Base-by-base conservation (phyloP, 2,797 vertebrate species). In the Forpus xanthops region DNA sequence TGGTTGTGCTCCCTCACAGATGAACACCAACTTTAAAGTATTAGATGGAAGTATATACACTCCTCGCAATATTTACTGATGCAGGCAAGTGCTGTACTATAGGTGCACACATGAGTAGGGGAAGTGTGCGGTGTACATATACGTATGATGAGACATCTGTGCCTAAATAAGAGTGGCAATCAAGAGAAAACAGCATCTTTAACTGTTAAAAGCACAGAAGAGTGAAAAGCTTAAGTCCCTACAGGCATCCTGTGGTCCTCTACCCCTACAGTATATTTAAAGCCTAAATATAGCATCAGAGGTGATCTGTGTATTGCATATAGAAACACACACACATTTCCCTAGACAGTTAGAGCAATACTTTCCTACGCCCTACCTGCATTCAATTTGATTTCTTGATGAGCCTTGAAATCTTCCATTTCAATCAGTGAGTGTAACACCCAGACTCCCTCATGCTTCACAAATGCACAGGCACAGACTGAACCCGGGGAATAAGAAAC, bases 1-100 rank as follows among this genome's bases (percentile, higher is more conserved):
- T 21, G 11, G 28, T 8, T 60, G 30, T 24, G 12, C 24, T 77
- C 50, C n/a, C 37, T 5, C 21, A 11, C 0, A 73, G 60, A 15
- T 10, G 35, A 70, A 45, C 20, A 58, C 8, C 47, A 68, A 2
- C 50, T 64, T 68, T 11, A 24, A 16, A 42, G 5, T 13, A 6
- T 49, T 33, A 13, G 19, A 13, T 5, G 1, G 27, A 35, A 11
- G 10, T 44, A 27, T 8, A 2, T 9, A 8, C 3, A 4, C 5
- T 9, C 35, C 55, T 39, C 14, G 5, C 3, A 2, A 1, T 16
- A 16, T 27, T 55, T 47, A 18, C n/a, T 25, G 31, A 8, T 5
- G 25, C 0, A 0, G 39, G 31, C 20, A 75, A 68, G 9, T 3
- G 21, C 20, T 45, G 15, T 9, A 2, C 9, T n/a, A 9, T 9